Base-by-base conservation (phyloP, 1,140 invertebrate species). In the Sycophaga agraensis region DNA sequence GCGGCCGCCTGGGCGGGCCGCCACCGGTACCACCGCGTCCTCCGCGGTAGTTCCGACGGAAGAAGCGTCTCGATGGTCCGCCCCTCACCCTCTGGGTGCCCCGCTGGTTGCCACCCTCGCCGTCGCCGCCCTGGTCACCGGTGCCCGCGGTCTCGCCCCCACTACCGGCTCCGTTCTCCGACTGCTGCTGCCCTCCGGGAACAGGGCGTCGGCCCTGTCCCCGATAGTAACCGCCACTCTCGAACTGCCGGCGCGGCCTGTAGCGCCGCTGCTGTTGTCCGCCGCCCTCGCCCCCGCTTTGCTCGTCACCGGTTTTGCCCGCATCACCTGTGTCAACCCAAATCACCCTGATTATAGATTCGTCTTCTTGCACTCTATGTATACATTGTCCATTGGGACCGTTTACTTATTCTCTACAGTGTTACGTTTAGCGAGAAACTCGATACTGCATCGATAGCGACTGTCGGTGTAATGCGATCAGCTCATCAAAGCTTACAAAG, bases 1-100 rank as follows among this genome's bases (percentile, higher is more conserved):
- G 82, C 53, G 80, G 82, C 66, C 82, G 78, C 65, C 83, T 76
- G 21, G 77, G 78, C 46, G 82, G 81, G 14, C 77, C 73, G n/a
- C 83, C 81, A 65, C 83, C 76, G 63, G 83, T 76, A 59, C 85
- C 84, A 56, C 84, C 81, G 66, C 83, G 77, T 58, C 84, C 84
- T 54, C 85, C 83, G 58, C 84, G 83, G 72, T 82, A 84, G 66
- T 86, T 84, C 46, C 87, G 84, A 60, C 86, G 84, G 81, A 85
- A 88, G 75, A 85, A 88, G 59, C 87, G 84, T 68, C 87, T 82
- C 64, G 84, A 82, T 37, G 83, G 79, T 55, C 83, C 78, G 51
- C 82, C 79, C 39, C 81, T 77, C 37, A 79, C 76, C 3, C 81
- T 74, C 26, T 77, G 73, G 48, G 76, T 81, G 24, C 82, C 77